phyloP scores from a whole-genome alignment of 2,113 vertebrate genomes.

The Eira barbara region DNA sequence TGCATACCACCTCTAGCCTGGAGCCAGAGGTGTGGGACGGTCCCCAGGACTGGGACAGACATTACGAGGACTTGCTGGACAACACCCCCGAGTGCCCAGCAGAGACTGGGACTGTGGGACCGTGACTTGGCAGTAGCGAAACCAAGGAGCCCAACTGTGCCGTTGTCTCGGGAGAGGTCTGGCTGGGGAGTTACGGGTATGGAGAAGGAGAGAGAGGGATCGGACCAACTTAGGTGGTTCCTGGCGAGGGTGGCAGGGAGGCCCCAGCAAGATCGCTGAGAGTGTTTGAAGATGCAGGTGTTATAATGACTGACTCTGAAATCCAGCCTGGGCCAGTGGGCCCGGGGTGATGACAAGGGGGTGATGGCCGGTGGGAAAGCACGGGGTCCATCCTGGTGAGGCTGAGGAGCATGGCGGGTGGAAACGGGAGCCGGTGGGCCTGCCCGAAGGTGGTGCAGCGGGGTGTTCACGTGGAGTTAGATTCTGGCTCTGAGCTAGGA shows the following conservation, averaged over 20 bases:
- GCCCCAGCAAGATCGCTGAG: background rate
- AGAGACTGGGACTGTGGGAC: background rate
- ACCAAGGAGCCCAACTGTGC: background rate
- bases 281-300: background rate
- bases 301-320: background rate
- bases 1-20: background rate
- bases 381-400: background rate
- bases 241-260: background rate
- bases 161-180: background rate
- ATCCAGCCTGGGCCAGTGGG: background rate
- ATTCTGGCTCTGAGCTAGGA: background rate
- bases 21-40: background rate
- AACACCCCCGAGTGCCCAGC: background rate
- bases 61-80: background rate
- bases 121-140: background rate
- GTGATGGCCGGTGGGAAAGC: background rate
- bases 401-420: background rate
- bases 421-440: background rate
- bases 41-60: background rate
- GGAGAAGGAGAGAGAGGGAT: background rate
- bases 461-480: background rate
- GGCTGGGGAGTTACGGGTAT: background rate
- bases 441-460: background rate
- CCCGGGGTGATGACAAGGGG: accelerated
- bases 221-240: background rate